Conservation (phyloP, 1,140 invertebrate species). For the Neoseiulus cucumeris region DNA sequence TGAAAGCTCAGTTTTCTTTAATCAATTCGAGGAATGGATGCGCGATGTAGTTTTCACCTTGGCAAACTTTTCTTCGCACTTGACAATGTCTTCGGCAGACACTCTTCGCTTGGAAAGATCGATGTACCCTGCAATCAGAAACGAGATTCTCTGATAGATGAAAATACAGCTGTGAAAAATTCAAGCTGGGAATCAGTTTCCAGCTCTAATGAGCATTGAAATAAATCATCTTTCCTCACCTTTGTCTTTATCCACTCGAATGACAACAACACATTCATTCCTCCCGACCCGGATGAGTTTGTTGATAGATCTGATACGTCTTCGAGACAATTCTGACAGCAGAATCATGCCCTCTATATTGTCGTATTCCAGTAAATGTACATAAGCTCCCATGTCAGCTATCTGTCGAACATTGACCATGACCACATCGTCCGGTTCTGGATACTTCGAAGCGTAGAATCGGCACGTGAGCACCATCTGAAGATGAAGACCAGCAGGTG, state of each 20-base stretch:
- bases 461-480: slow-evolving; percentile 82
- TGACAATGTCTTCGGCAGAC: slow-evolving; percentile 87
- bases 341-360: slow-evolving; percentile 65
- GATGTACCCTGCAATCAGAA: slow-evolving; percentile 77
- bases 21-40: background rate
- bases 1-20: slow-evolving; percentile 12
- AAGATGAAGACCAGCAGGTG: background rate
- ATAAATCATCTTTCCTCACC: slow-evolving; percentile 36
- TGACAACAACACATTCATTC: slow-evolving; percentile 96
- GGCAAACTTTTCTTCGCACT: slow-evolving; percentile 93
- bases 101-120: slow-evolving; percentile 97
- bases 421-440: slow-evolving; percentile 96
- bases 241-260: slow-evolving; percentile 98
- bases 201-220: background rate
- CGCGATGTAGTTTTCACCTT: slow-evolving; percentile 78
- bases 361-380: slow-evolving; percentile 92
- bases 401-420: slow-evolving; percentile 98
- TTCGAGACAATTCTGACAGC: slow-evolving; percentile 77
- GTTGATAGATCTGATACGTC: slow-evolving; percentile 97
- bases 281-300: slow-evolving; percentile 96
- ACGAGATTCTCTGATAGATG: too few relatives aligned
- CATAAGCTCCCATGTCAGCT: slow-evolving; percentile 99
- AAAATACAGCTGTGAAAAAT: slow-evolving; percentile 10
- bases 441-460: slow-evolving; percentile 93
- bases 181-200: background rate